A percentile compares a stretch with the other conserved stretches of the same genome.
phyloP scores from a whole-genome alignment of 1,140 invertebrate species.

The Oppia nitens region DNA sequence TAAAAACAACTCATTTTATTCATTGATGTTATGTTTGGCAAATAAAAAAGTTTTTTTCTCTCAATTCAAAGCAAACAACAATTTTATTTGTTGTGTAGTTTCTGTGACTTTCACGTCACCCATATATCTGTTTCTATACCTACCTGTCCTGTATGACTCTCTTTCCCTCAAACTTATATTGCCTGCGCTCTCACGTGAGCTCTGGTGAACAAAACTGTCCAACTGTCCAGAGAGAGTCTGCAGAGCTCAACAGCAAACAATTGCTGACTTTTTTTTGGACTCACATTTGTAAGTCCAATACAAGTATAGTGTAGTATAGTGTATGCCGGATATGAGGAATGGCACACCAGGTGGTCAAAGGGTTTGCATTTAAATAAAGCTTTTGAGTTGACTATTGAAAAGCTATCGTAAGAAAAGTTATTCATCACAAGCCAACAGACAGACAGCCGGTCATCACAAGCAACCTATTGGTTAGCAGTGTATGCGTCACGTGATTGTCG shows the following conservation, averaged over 20 bases:
- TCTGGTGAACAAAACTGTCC: neutral
- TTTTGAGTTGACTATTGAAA: neutral
- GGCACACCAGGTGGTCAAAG: conserved; percentile 1
- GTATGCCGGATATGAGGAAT: neutral
- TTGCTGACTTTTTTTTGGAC: too few relatives aligned
- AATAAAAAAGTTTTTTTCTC: too few relatives aligned
- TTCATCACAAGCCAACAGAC: neutral
- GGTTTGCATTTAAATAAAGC: neutral
- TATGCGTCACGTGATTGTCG: neutral
- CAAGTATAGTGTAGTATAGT: too few relatives aligned
- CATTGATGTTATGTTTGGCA: too few relatives aligned
- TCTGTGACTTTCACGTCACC: too few relatives aligned
- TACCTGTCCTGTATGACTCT: too few relatives aligned
- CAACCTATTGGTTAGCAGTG: neutral
- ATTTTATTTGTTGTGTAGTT: too few relatives aligned
- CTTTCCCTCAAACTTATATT: too few relatives aligned
- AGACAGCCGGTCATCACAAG: neutral
- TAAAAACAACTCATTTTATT: neutral
- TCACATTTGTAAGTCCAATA: too few relatives aligned
- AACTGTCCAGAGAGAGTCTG: neutral
- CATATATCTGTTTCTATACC: too few relatives aligned
- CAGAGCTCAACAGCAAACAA: neutral
- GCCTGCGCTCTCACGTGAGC: too few relatives aligned
- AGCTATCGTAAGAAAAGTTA: neutral
- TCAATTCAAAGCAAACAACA: too few relatives aligned